A percentile compares a stretch with the other conserved stretches of the same genome.
These are phyloP conservation scores for Cydia fagiglandana DNA, from an alignment of 1,140 invertebrate genomes.

Conservation along the genomic window DNA sequence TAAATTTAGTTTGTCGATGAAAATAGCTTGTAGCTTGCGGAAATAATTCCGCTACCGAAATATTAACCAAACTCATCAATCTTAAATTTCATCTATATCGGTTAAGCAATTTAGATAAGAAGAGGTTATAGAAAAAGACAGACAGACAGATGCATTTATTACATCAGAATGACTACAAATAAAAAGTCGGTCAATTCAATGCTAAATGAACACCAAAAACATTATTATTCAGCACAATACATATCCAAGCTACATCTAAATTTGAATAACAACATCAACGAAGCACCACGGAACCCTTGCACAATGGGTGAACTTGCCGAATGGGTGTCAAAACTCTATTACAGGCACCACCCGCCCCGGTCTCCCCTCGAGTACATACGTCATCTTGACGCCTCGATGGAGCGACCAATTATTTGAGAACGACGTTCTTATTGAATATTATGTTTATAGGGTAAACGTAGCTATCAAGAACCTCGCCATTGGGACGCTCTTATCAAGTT, in stretches of 20 bases:
- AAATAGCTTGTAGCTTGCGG: too few relatives aligned
- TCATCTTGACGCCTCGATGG: not conserved
- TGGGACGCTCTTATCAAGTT: not conserved
- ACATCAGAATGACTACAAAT: too few relatives aligned
- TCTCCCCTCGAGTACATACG: not conserved
- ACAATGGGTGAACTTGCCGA: not conserved
- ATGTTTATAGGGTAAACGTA: constrained; percentile 1
- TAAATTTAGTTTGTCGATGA: too few relatives aligned
- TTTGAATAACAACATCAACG: constrained; percentile 12
- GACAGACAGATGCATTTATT: too few relatives aligned
- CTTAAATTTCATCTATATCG: too few relatives aligned
- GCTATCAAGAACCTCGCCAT: not conserved
- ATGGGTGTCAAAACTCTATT: constrained; percentile 13
- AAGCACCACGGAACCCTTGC: not conserved
- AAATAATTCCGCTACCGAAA: too few relatives aligned
- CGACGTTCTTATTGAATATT: not conserved
- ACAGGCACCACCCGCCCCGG: not conserved
- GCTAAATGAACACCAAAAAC: not conserved
- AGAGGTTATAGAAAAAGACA: too few relatives aligned
- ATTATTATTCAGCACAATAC: not conserved
- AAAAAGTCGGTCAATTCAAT: not conserved
- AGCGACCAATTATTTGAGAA: not conserved
- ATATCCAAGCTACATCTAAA: not conserved
- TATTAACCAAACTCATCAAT: too few relatives aligned
- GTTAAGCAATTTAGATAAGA: too few relatives aligned